A percentile compares a stretch with the other conserved stretches of the same genome.
phyloP scores from a whole-genome alignment of 2,113 vertebrate species.

The Zingel zingel region DNA sequence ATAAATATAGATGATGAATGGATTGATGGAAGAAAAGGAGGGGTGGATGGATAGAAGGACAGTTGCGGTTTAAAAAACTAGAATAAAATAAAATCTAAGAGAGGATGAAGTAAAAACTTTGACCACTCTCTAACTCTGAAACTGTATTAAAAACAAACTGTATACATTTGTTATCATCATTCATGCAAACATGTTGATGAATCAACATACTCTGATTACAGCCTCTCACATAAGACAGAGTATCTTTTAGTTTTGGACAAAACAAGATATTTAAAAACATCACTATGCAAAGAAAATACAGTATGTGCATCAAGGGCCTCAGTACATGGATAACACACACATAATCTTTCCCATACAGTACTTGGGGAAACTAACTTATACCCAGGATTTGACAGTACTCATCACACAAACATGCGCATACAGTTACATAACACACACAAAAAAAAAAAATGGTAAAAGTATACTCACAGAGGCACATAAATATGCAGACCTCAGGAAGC shows the following conservation, averaged over 20 bases:
- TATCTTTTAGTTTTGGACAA: not conserved
- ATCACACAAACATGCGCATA: conserved; percentile 35
- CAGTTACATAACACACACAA: conserved; percentile 57
- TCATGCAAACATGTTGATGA: not conserved
- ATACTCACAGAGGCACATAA: conserved; percentile 80
- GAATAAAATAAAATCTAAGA: not conserved
- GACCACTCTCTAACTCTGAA: not conserved
- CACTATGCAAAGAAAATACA: not conserved
- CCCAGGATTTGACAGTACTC: conserved; percentile 56
- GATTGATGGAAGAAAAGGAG: not conserved
- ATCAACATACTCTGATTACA: not conserved
- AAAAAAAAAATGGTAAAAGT: conserved; percentile 74
- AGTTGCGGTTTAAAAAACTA: not conserved
- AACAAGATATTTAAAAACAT: not conserved
- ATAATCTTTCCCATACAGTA: not conserved
- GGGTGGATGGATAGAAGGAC: not conserved
- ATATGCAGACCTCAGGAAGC: conserved; percentile 77
- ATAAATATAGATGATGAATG: not conserved
- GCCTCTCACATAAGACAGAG: not conserved
- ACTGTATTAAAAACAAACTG: not conserved
- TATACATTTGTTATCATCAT: not conserved
- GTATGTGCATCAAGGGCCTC: conserved; percentile 6
- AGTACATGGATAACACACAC: not conserved
- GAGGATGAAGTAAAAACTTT: not conserved
- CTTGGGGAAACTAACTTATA: conserved; percentile 55